Conservation (phyloP, 2,888 invertebrate genomes). For the Chymomyza fuscimana region DNA sequence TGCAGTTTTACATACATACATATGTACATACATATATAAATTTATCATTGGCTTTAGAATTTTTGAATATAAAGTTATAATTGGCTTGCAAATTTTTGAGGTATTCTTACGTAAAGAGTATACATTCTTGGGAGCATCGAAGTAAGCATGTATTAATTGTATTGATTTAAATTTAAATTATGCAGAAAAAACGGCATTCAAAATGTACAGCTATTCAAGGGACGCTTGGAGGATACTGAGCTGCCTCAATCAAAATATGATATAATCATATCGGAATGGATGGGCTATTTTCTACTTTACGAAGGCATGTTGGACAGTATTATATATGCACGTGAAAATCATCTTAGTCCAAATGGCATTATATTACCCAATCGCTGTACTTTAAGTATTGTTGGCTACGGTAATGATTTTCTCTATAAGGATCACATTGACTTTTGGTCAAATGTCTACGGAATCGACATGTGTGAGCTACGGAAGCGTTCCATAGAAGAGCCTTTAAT, state of each 20-base stretch:
- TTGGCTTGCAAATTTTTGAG: too few relatives aligned
- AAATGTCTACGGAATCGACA: conserved; percentile 95
- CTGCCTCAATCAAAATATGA: conserved; percentile 89
- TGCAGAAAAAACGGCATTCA: conserved; percentile 79
- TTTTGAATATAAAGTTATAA: too few relatives aligned
- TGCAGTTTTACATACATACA: too few relatives aligned
- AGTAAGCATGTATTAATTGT: background rate
- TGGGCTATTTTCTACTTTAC: conserved; percentile 98
- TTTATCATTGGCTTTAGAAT: too few relatives aligned
- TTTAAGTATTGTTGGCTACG: conserved; percentile 89
- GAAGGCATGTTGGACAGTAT: conserved; percentile 98
- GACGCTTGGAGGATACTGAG: conserved; percentile 90
- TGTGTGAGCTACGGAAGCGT: conserved; percentile 93
- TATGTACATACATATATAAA: too few relatives aligned
- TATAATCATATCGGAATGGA: conserved; percentile 98
- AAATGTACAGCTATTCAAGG: conserved; percentile 89
- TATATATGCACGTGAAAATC: conserved; percentile 91
- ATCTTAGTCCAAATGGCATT: conserved; percentile 86
- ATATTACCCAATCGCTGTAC: conserved; percentile 92
- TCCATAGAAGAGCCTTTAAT: conserved; percentile 89
- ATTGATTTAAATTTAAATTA: background rate
- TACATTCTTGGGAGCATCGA: background rate
- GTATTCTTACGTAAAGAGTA: background rate
- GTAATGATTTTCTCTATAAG: conserved; percentile 87
- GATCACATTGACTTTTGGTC: conserved; percentile 92